These are phyloP conservation scores for Guaruba guarouba DNA, from an alignment of 2,113 vertebrate species.

Conservation along the genomic window DNA sequence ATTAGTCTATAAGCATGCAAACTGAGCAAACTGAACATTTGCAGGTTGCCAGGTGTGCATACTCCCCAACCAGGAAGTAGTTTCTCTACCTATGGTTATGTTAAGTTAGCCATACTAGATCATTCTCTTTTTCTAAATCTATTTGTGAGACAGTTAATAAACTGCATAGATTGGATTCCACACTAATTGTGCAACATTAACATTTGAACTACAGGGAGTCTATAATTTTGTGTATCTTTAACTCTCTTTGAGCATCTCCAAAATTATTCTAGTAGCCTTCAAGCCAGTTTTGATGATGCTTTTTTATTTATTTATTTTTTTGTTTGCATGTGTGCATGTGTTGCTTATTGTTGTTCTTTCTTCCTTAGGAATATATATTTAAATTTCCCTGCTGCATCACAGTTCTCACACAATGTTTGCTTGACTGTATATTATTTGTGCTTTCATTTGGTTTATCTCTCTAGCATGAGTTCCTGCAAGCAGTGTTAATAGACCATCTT, in stretches of 20 bases:
- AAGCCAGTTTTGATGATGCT: background rate
- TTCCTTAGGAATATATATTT: constrained; percentile 28
- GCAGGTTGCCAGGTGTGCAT: background rate
- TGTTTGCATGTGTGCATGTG: background rate
- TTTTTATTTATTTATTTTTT: background rate
- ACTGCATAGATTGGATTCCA: background rate
- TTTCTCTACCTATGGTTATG: background rate
- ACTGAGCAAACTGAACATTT: background rate
- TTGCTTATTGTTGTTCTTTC: constrained; percentile 2
- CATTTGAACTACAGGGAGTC: background rate
- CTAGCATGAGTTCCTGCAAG: constrained; percentile 28
- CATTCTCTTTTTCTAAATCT: background rate
- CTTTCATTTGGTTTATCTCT: constrained; percentile 42
- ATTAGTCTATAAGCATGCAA: background rate
- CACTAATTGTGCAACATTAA: background rate
- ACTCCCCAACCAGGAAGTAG: background rate
- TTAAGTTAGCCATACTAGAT: background rate
- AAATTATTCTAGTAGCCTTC: background rate
- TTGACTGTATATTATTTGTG: constrained; percentile 39
- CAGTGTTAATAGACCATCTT: constrained; percentile 9
- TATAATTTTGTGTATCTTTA: background rate
- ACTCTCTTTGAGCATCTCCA: background rate
- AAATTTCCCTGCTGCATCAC: constrained; percentile 21
- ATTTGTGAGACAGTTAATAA: background rate
- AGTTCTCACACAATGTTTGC: constrained; percentile 8